A percentile compares a stretch with the other conserved stretches of the same genome.
Conservation (phyloP, 2,888 invertebrate species). For the Cotesia congregata region DNA sequence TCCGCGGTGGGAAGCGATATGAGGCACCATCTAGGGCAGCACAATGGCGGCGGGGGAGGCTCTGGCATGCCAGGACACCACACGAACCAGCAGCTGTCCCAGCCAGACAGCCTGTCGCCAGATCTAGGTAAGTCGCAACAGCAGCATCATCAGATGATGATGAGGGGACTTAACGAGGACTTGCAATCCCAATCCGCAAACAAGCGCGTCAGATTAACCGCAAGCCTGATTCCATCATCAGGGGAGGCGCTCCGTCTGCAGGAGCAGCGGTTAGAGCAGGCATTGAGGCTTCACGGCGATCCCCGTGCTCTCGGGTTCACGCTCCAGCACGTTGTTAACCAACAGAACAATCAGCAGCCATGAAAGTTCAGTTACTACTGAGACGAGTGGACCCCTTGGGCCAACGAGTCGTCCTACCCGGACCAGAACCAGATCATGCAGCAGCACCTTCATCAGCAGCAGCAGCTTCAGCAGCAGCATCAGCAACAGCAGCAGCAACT, state of each 20-base stretch:
- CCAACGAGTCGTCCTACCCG: constrained; percentile 60
- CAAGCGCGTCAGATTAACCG: constrained; percentile 52
- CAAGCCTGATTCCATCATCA: constrained; percentile 56
- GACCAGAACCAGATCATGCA: constrained; percentile 49
- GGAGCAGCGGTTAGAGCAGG: constrained; percentile 87
- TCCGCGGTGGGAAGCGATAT: constrained; percentile 70
- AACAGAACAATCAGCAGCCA: constrained; percentile 74
- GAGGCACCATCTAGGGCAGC: constrained; percentile 68
- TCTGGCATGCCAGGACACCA: constrained; percentile 67
- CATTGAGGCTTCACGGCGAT: constrained; percentile 84
- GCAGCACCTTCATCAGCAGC: constrained; percentile 52
- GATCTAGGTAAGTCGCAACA: constrained; percentile 63
- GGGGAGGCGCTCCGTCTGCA: constrained; percentile 73
- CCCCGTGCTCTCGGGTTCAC: constrained; percentile 86
- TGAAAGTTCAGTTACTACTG: constrained; percentile 88
- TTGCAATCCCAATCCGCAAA: constrained; percentile 41
- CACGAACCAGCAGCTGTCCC: constrained; percentile 67
- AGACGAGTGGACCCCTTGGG: constrained; percentile 72
- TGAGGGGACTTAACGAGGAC: constrained; percentile 44
- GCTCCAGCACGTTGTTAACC: constrained; percentile 73
- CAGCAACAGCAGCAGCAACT: constrained; percentile 59
- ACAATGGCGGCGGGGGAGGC: constrained; percentile 65
- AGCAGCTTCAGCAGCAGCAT: constrained; percentile 53
- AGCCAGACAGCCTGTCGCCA: constrained; percentile 66
- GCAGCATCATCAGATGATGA: constrained; percentile 29